Evolutionary conservation across 2,888 invertebrate genomes (phyloP), one percentile per base, ranked within the genome.

Genomic region (Xanthorhoe spadicearia): DNA sequence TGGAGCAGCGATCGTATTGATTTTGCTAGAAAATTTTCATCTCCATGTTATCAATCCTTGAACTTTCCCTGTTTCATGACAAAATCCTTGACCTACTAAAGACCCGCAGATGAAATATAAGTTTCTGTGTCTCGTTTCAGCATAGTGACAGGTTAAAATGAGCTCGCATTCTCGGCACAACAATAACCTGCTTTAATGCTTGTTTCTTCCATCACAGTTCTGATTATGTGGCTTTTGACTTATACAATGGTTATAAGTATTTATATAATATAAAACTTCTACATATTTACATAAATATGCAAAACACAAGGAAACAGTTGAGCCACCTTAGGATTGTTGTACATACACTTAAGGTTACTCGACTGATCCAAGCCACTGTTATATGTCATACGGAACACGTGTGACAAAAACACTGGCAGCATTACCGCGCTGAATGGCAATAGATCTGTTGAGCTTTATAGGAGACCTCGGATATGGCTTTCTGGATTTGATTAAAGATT

Each of bases 61-160:
- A 51, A 50, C 17, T n/a, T 52, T 55, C 35, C 64, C 19, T 56
- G 50, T 13, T 51, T 19, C 35, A 46, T 19, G 64, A 54, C 43
- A 64, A 48, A 51, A 62, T 43, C 73, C 73, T 71, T 73, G 73
- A 71, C 73, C 73, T 69, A 71, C 50, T 64, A 59, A 70, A 64
- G 56, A 57, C 49, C 53, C 65, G 54, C 61, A 63, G 68, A 56
- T 54, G 63, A 61, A 64, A 63, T 59, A 59, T 66, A 54, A 64
- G 59, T 64, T 51, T 57, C 51, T 57, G 53, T 52, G 49, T 50
- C 53, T 15, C 48, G 38, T 28, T 43, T 19, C 57, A 53, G 60
- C 13, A 59, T 19, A 61, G 57, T 71, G 73, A 64, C 68, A 62
- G 60, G 19, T 66, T 55, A 53, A 49, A 66, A 69, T 68, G 67